Base-by-base conservation (phyloP, 2,888 invertebrate genomes). In the Anorthoa munda region DNA sequence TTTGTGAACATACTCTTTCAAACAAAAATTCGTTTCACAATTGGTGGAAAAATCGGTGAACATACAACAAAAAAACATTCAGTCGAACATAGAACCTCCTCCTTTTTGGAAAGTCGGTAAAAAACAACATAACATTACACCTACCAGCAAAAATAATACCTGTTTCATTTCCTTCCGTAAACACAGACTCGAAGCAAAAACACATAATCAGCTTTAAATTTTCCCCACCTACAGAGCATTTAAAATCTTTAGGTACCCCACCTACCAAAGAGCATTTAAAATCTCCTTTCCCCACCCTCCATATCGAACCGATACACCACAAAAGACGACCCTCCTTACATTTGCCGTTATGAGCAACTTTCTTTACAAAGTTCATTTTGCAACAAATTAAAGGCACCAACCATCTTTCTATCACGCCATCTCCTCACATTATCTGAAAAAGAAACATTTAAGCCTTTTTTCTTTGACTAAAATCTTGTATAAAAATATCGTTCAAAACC, bases 381-480 rank as follows among this genome's bases (percentile, higher is more conserved):
- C 71, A 75, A 81, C 81, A 87, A 86, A 87, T 87, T 84, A 85
- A 84, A 78, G 83, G 64, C 74, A 59, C 26, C 72, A 67, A 59
- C 26, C 72, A 67, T 78, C 60, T 68, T 73, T 84, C 83, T 76
- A 83, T 84, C 81, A 86, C 76, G 75, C 75, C 85, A 85, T 86
- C 81, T 83, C 81, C 70, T 67, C 79, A 87, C 86, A 85, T 87
- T 86, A 86, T 84, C 84, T 81, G 79, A 83, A 89, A 88, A 89
- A 87, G 77, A 86, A 81, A 87, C 86, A 87, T 90, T 88, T 86
- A 87, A 88, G 86, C 89, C 88, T 84, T 86, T 89, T 88, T 87
- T 89, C 89, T 89, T 88, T 89, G 88, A 89, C 88, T 88, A 84
- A 87, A 87, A 87, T 87, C 84, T 86, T 85, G 82, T 84, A 89